These are phyloP conservation scores for Lepidochitona cinerea DNA, from an alignment of 2,888 invertebrate genomes.

Conservation along the genomic window DNA sequence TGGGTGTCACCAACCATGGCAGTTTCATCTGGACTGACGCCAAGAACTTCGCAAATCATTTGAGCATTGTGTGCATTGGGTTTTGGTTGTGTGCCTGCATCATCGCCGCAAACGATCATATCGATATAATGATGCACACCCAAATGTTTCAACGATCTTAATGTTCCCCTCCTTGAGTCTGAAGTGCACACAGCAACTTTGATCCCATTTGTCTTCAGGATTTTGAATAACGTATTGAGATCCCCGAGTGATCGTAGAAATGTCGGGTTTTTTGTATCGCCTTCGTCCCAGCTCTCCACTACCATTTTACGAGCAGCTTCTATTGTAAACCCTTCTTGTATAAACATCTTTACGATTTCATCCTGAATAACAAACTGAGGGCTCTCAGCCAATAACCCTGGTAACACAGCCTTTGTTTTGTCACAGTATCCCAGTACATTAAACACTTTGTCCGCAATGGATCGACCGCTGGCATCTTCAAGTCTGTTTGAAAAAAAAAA, in stretches of 20 bases:
- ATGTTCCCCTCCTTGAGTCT: conserved; percentile 64
- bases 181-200: conserved; percentile 72
- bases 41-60: conserved; percentile 59
- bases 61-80: conserved; percentile 71
- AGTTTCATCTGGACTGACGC: conserved; percentile 56
- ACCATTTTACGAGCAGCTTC: conserved; percentile 52
- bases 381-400: conserved; percentile 71
- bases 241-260: conserved; percentile 67
- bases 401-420: conserved; percentile 53
- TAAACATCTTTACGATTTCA: conserved; percentile 35
- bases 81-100: conserved; percentile 68
- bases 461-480: conserved; percentile 61
- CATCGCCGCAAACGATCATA: conserved; percentile 72
- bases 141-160: conserved; percentile 43
- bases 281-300: conserved; percentile 58
- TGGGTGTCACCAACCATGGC: conserved; percentile 72
- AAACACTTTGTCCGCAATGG: conserved; percentile 66
- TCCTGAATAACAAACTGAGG: conserved; percentile 56
- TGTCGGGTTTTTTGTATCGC: conserved; percentile 53
- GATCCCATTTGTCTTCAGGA: conserved; percentile 65
- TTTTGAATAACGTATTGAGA: conserved; percentile 67
- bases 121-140: conserved; percentile 63
- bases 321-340: conserved; percentile 48
- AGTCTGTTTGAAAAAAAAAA: conserved; percentile 52
- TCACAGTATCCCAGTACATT: conserved; percentile 69